phyloP scores from a whole-genome alignment of 2,797 vertebrate species.

The Todus mexicanus region DNA sequence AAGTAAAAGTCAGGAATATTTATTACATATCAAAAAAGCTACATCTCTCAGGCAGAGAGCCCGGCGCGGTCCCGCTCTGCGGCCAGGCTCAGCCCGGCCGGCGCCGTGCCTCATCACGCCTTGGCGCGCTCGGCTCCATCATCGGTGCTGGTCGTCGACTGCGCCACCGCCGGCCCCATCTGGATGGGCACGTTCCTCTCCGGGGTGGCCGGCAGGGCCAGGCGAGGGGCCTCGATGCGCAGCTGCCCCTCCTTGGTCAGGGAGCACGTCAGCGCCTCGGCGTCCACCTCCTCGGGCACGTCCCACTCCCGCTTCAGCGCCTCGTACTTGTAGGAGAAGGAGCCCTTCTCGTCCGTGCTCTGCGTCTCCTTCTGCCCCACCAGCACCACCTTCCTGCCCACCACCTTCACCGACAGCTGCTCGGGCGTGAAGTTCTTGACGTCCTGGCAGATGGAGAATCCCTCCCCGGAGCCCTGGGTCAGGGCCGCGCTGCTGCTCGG shows the following conservation, averaged over 20 bases:
- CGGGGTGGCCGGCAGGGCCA: background rate
- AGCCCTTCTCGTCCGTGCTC: conserved; percentile 67
- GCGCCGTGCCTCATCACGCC: background rate
- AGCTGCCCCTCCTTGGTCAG: conserved; percentile 78
- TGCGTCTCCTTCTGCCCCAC: conserved; percentile 82
- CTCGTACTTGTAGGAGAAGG: conserved; percentile 80
- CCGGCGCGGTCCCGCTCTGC: too few species aligned
- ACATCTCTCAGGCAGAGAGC: background rate
- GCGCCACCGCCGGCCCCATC: background rate
- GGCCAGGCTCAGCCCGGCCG: conserved; percentile 12
- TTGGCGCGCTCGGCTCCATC: conserved; percentile 6
- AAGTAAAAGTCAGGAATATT: conserved; percentile 23
- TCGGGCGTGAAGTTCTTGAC: conserved; percentile 76
- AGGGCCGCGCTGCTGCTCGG: background rate
- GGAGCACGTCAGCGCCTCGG: conserved; percentile 78
- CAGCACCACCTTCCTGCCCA: conserved; percentile 83
- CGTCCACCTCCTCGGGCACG: conserved; percentile 76
- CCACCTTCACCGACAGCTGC: conserved; percentile 83
- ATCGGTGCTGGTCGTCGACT: background rate
- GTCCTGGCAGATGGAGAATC: conserved; percentile 77
- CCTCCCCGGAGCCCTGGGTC: background rate
- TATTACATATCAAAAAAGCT: conserved; percentile 51
- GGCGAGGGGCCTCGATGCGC: conserved; percentile 73
- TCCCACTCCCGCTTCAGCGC: conserved; percentile 84
- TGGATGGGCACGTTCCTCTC: conserved; percentile 56